Base-by-base conservation (phyloP, 2,113 vertebrate genomes). In the Gallinago paraguaiae region DNA sequence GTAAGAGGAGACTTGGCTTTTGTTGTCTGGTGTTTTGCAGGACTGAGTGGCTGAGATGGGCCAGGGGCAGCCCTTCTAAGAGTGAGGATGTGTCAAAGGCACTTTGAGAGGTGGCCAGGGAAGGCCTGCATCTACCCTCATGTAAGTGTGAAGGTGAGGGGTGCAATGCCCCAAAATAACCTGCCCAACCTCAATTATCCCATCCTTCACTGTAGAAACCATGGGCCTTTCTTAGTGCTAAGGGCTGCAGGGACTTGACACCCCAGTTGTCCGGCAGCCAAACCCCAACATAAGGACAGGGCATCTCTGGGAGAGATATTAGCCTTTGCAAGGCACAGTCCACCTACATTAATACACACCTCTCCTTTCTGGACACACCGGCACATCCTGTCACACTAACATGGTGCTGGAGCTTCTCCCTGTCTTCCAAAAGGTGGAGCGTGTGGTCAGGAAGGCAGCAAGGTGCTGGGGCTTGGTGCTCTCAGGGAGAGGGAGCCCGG, bases 81-180 rank as follows among this genome's bases (percentile, higher is more conserved):
- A 1, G 5, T 22, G 8, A 70, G 33, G 22, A 31, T 30, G 6
- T 50, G 18, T 37, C 31, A 39, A 39, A 85, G 7, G 13, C 15
- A 9, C 27, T 35, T 22, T 53, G 45, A 81, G 60, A 57, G 16
- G 68, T 30, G 19, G 30, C 16, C n/a, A 33, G 37, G 14, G 28
- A 63, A 48, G 24, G 30, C 2, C 33, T 56, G 7, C 6, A 30
- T 48, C 51, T 19, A 16, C 14, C 12, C 2, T n/a, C 28, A 3
- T 0, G 1, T 2, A 7, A 27, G 2, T 28, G 13, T 1, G 1
- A 60, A 53, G 15, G 7, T 45, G 53, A 72, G 19, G 20, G 9
- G 2, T 61, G 17, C 9, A 8, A 33, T 15, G 33, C 3, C 41
- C 28, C 30, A 11, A 50, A 79, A 57, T 6, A 39, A 16, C 33